Evolutionary conservation across 2,888 invertebrate species (phyloP).

Genomic region (Drosophila emarginata): DNA sequence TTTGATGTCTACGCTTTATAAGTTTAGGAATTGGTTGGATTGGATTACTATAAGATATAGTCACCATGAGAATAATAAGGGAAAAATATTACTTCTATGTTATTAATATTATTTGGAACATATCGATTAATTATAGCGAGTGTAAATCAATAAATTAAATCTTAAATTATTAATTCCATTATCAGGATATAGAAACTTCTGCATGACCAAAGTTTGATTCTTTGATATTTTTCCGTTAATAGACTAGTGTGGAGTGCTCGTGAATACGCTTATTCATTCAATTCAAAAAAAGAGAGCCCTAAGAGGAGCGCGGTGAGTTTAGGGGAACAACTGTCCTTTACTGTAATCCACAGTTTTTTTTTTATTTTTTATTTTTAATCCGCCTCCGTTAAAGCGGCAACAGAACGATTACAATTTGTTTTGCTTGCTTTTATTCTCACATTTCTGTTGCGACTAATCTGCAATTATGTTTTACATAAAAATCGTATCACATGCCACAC

Average conservation of each 20-base stretch:
- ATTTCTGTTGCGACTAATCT: slow-evolving; percentile 69
- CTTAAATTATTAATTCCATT: too few species aligned
- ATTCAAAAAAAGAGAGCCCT: not conserved
- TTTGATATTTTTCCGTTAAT: not conserved
- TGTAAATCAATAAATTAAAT: too few species aligned
- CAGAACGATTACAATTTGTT: slow-evolving; percentile 61
- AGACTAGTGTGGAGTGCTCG: not conserved
- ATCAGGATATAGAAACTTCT: too few species aligned
- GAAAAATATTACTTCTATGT: too few species aligned
- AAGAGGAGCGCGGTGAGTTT: not conserved
- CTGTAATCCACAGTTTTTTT: slow-evolving; percentile 37
- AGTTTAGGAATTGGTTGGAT: too few species aligned
- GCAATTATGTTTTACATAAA: slow-evolving; percentile 69
- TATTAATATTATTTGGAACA: too few species aligned
- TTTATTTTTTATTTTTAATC: slow-evolving; percentile 54
- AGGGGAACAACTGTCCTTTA: not conserved
- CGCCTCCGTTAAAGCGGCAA: slow-evolving; percentile 62
- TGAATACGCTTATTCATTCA: slow-evolving; percentile 17
- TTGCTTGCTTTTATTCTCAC: slow-evolving; percentile 40
- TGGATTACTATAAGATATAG: too few species aligned
- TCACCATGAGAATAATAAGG: too few species aligned
- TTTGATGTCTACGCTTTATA: too few species aligned
- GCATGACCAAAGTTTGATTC: too few species aligned
- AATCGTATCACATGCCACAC: slow-evolving; percentile 60
- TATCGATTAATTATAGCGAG: too few species aligned